Conservation (phyloP, 1,140 invertebrate species). For the Atta colombica region DNA sequence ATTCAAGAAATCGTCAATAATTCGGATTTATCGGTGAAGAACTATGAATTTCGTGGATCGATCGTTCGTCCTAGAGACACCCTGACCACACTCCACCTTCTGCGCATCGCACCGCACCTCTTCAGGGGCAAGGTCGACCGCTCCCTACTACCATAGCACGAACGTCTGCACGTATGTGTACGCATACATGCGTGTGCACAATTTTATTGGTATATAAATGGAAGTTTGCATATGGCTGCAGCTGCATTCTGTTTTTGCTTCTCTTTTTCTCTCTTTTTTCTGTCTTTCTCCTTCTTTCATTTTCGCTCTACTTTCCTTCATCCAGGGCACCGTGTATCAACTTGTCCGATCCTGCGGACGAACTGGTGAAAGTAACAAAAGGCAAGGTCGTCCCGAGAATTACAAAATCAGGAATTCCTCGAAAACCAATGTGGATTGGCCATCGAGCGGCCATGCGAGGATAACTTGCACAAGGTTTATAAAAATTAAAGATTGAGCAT, state of each 20-base stretch:
- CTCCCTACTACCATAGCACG: conserved; percentile 15
- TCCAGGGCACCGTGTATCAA: conserved; percentile 12
- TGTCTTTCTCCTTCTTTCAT: neutral
- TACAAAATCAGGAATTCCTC: conserved; percentile 80
- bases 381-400: conserved; percentile 79
- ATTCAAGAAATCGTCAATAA: neutral
- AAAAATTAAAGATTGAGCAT: conserved; percentile 43
- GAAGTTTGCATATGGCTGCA: conserved; percentile 49
- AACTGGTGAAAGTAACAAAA: conserved; percentile 83
- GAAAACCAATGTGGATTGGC: conserved; percentile 59
- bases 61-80: conserved; percentile 25
- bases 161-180: neutral
- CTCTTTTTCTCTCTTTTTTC: neutral
- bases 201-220: neutral
- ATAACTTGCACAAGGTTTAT: conserved; percentile 58
- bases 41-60: conserved; percentile 34
- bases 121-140: conserved; percentile 73
- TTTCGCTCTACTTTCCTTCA: conserved; percentile 40
- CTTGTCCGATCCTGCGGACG: conserved; percentile 70
- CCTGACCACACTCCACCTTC: conserved; percentile 14
- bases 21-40: neutral
- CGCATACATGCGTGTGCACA: neutral
- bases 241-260: neutral
- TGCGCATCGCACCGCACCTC: conserved; percentile 35
- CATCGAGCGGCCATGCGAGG: neutral